Base-by-base conservation (phyloP, 53 echinoderm and acorn worm species). In the Apostichopus leukothele region DNA sequence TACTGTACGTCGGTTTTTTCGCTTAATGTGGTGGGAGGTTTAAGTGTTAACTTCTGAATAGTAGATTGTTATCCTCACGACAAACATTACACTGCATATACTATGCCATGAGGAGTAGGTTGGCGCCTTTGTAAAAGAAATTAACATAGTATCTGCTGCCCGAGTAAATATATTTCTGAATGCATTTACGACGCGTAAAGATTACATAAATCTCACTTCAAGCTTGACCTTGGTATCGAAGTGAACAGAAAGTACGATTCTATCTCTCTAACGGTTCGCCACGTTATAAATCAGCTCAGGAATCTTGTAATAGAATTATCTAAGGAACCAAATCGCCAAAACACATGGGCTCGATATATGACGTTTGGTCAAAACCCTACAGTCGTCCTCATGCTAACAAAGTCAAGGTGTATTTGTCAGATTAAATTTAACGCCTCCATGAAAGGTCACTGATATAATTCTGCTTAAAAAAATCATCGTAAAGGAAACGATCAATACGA, bases 351-450 rank as follows among this genome's bases (percentile, higher is more conserved):
- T 71, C 71, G 18, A 71, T 71, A 71, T 71, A 18, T 71, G 6
- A 19, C 6, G 18, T 16, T 71, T 71, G 71, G n/a, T 71, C 71
- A 19, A 71, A 71, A 16, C 13, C 71, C 71, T 19, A 71, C 20
- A 71, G 71, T 5, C 71, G 71, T 19, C 71, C 71, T 19, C 71
- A 16, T 18, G 71, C 71, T 71, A 71, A 71, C 71, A 71, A 71
- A 71, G 71, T 71, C 13, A 71, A 71, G 71, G 71, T 71, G 18
- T 19, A 19, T 71, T 71, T 16, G 71, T 71, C 5, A 71, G 71
- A 71, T 71, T 71, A 71, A 71, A 71, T 71, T 71, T 71, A 71
- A 71, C 71, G 71, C 71, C 71, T 71, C 71, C 71, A 18, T 71
- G 71, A 71, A 71, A 71, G 71, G 14, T 71, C 71, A 71, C 71